Evolutionary conservation across 53 echinoderm and acorn worm genomes (phyloP).

Genomic region (Hippasteria phrygiana): DNA sequence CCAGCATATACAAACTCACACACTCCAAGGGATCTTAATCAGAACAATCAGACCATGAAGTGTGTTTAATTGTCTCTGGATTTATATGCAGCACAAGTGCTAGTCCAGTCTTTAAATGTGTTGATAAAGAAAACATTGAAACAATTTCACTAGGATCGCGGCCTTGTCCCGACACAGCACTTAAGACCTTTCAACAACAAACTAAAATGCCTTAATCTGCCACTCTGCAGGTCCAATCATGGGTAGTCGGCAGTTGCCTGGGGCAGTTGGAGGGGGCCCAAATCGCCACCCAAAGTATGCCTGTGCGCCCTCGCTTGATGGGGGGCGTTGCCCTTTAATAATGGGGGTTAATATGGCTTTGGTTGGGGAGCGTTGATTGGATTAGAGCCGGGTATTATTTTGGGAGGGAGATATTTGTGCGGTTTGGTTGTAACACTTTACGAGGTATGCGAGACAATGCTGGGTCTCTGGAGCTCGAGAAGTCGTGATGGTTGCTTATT

Average conservation of each 20-base stretch:
- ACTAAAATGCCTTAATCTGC: constrained; percentile 24
- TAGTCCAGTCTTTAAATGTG: constrained; percentile 18
- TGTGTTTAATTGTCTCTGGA: background rate
- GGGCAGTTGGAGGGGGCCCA: constrained; percentile 10
- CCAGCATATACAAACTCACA: no score
- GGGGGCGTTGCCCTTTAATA: constrained; percentile 21
- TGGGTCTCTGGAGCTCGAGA: background rate
- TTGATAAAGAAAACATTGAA: constrained; percentile 47
- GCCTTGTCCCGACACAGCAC: constrained; percentile 30
- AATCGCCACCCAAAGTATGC: background rate
- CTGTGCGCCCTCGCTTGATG: background rate
- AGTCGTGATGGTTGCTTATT: background rate
- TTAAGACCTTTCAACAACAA: background rate
- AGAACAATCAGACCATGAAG: background rate
- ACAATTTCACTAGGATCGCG: constrained; percentile 6
- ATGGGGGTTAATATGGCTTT: constrained; percentile 25
- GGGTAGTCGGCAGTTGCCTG: background rate
- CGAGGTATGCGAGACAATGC: constrained; percentile 12
- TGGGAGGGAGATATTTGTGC: constrained; percentile 6
- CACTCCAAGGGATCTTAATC: no score
- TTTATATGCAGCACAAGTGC: constrained; percentile 10
- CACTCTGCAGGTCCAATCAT: background rate
- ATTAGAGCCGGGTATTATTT: constrained; percentile 51
- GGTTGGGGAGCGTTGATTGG: constrained; percentile 12
- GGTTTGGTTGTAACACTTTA: constrained; percentile 43